Evolutionary conservation across 64 coral and sea anemone genomes (phyloP), one percentile per base, ranked within the genome.

Genomic region (Orbicella faveolata): DNA sequence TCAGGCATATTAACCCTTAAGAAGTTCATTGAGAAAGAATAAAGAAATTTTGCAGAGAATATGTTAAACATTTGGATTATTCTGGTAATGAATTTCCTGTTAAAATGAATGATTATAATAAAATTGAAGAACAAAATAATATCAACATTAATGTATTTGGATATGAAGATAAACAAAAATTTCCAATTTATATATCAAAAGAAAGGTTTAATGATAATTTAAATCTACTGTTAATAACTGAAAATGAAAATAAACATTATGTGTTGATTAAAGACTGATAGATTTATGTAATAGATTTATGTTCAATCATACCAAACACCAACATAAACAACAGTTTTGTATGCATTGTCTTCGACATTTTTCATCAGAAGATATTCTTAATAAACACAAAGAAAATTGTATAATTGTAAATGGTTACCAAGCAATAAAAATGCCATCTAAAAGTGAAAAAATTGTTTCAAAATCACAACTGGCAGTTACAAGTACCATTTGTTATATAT

Each of bases 301-400:
- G 79, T 53, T 9, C 26, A 81, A 81, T 15, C 79, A 81, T 20
- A 81, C 79, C 26, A 81, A 81, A 61, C 79, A 81, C 37, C 48
- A 53, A 17, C 36, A 81, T 6, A 81, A 14, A 74, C 4, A 74
- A 8, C 23, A 4, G 5, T 74, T 35, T 35, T 25, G 72, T 74
- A 35, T 74, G 23, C 34, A n/a, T 25, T n/a, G 23, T 74, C 72
- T 74, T 7, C 23, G 10, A 10, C 10, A 10, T 53, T 53, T 53
- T 53, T 6, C 4, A 6, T 53, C 52, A 6, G 52, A 53, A 14
- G 14, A 14, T 7, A 14, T 74, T 7, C 14, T 74, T 6, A 14
- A n/a, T 14, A 14, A 74, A 6, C 72, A 74, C 72, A 35, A 25
- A 25, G 72, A 74, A 7, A 74, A 74, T 35, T 74, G 72, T 14